Conservation (phyloP, 2,888 invertebrate genomes). For the Drosophila crucigera region DNA sequence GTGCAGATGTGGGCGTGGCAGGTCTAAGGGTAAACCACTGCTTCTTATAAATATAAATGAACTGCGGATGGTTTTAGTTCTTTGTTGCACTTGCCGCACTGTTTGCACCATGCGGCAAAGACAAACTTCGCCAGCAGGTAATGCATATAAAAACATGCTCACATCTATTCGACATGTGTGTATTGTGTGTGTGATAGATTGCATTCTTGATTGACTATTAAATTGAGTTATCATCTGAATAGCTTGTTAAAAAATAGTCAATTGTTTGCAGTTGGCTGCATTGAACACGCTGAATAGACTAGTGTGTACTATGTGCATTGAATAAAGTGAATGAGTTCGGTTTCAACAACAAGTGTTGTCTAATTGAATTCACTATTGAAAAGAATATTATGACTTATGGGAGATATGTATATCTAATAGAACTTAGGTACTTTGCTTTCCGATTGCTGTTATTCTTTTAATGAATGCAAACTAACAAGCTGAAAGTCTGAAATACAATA, state of each 20-base stretch:
- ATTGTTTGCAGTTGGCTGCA: slow-evolving; percentile 41
- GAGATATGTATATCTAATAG: neutral
- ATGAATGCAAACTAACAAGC: neutral
- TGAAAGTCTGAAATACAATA: neutral
- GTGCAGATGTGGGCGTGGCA: slow-evolving; percentile 12
- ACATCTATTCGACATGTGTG: slow-evolving; percentile 1
- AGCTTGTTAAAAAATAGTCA: slow-evolving; percentile 27
- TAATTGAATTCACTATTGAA: slow-evolving; percentile 59
- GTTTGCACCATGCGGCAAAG: slow-evolving; percentile 51
- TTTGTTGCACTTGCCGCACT: slow-evolving; percentile 73
- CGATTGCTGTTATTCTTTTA: neutral
- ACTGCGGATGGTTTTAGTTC: slow-evolving; percentile 42
- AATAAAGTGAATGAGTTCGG: slow-evolving; percentile 7
- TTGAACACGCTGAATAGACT: slow-evolving; percentile 21
- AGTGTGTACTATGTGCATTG: neutral
- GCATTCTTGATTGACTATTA: slow-evolving; percentile 71
- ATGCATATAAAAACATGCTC: slow-evolving; percentile 29
- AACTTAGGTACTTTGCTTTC: neutral
- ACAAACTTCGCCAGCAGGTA: slow-evolving; percentile 25
- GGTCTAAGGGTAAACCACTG: slow-evolving; percentile 3
- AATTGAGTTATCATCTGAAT: slow-evolving; percentile 63
- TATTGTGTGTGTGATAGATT: slow-evolving; percentile 19
- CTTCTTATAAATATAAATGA: slow-evolving; percentile 75
- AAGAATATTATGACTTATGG: neutral
- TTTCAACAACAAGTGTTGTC: slow-evolving; percentile 12